Conservation (phyloP, 2,888 invertebrate genomes). For the Alloscopus bannaensis region DNA sequence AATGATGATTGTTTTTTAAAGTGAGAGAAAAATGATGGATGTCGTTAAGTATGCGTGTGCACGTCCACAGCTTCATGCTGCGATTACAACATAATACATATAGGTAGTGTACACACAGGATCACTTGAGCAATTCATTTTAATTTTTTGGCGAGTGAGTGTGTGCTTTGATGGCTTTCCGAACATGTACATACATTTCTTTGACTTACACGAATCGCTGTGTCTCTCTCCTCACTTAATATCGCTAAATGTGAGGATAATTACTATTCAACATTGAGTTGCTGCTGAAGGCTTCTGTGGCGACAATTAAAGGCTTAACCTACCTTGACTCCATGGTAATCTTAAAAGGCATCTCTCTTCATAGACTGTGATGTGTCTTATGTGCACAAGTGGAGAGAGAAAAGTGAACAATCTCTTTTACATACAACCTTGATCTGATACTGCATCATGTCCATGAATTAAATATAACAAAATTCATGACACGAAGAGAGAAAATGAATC, state of each 20-base stretch:
- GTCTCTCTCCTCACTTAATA: background rate
- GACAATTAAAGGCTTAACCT: slow-evolving; percentile 1
- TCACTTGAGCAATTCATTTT: background rate
- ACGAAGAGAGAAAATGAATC: no score
- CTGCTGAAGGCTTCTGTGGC: background rate
- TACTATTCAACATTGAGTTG: background rate
- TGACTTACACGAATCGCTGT: background rate
- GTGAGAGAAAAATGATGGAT: background rate
- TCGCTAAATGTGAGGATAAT: background rate
- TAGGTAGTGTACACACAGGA: background rate
- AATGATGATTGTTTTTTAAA: background rate
- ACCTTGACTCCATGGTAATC: background rate
- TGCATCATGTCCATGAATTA: slow-evolving; percentile 15
- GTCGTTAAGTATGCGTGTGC: background rate
- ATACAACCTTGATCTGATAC: slow-evolving; percentile 10
- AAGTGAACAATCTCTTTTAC: slow-evolving; percentile 12
- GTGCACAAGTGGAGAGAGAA: background rate
- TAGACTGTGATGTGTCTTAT: background rate
- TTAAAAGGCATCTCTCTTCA: no score
- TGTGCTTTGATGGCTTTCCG: background rate
- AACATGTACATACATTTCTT: background rate
- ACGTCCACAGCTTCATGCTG: no score
- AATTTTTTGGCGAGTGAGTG: background rate
- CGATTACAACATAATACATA: background rate
- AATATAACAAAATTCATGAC: no score